Base-by-base conservation (phyloP, 2,113 vertebrate species). In the Lanius collurio region DNA sequence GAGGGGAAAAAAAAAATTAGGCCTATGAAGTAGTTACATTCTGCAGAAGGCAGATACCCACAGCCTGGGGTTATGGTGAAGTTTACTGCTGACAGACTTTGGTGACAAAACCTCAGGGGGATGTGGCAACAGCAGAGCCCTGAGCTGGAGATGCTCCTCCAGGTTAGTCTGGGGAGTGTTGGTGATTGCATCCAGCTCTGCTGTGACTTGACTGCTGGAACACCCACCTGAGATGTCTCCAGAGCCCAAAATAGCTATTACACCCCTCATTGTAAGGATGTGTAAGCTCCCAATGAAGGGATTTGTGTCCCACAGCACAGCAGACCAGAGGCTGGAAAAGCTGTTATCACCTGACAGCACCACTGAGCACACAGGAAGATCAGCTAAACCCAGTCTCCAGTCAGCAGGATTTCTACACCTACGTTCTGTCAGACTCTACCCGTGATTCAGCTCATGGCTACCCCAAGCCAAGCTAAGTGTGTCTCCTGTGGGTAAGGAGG, bases 131-230 rank as follows among this genome's bases (percentile, higher is more conserved):
- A 74, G 17, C 55, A 46, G 33, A 92, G 62, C 71, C 16, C 31
- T 2, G 33, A 69, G 79, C 71, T 52, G 64, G 59, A 53, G 42
- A 44, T 7, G 46, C 1, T 47, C 37, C 56, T 30, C n/a, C 42
- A 4, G 28, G 15, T 37, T 41, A 19, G 31, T 16, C n/a, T 24
- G 44, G 2, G 21, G 14, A 28, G 19, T 41, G 52, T 16, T 41
- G 28, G 39, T 1, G 9, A 11, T 22, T 47, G 49, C 18, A 16
- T 27, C 52, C 9, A 0, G 47, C n/a, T 67, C 55, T 1, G 0
- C 3, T 13, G n/a, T 6, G 31, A 83, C 42, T 15, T 1, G 2
- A 7, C 21, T 4, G 10, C 44, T 28, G 15, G 56, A 89, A 80
- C 23, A 55, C 18, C 31, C 47, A 42, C 13, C 42, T 67, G 56